Conservation (phyloP, 2,113 vertebrate species). For the Coryphaenoides rupestris region DNA sequence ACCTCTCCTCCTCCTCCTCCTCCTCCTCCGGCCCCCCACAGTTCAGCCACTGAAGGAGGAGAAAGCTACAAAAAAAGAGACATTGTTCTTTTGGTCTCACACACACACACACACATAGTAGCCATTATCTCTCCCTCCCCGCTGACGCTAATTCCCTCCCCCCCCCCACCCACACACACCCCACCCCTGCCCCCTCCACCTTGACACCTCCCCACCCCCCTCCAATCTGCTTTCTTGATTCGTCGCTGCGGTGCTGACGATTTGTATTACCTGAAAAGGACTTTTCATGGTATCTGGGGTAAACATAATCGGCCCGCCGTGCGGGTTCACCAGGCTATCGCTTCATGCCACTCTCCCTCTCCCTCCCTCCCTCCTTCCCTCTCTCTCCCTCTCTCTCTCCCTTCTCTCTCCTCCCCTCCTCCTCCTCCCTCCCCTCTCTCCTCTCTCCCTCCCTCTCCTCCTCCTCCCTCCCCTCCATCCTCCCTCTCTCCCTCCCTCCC, state of each 20-base stretch:
- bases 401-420: too few species aligned
- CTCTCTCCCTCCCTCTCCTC: slow-evolving; percentile 7
- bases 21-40: not conserved
- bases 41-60: too few species aligned
- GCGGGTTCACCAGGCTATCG: not conserved
- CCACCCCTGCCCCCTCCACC: slow-evolving; percentile 31
- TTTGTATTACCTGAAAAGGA: slow-evolving; percentile 26
- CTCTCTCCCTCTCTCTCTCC: too few species aligned
- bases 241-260: slow-evolving; percentile 17
- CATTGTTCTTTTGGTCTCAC: slow-evolving; percentile 41
- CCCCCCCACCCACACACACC: slow-evolving; percentile 10
- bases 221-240: slow-evolving; percentile 23
- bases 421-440: not conserved
- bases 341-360: slow-evolving; percentile 15
- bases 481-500: slow-evolving; percentile 12
- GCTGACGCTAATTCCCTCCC: not conserved
- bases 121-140: slow-evolving; percentile 35
- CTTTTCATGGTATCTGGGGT: slow-evolving; percentile 15
- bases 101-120: slow-evolving; percentile 25
- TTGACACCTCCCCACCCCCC: not conserved
- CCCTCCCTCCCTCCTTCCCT: not conserved
- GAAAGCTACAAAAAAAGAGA: too few species aligned
- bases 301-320: slow-evolving; percentile 7
- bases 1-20: not conserved
- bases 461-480: not conserved